Evolutionary conservation across 2,888 invertebrate species (phyloP).

Genomic region (Thera britannica): DNA sequence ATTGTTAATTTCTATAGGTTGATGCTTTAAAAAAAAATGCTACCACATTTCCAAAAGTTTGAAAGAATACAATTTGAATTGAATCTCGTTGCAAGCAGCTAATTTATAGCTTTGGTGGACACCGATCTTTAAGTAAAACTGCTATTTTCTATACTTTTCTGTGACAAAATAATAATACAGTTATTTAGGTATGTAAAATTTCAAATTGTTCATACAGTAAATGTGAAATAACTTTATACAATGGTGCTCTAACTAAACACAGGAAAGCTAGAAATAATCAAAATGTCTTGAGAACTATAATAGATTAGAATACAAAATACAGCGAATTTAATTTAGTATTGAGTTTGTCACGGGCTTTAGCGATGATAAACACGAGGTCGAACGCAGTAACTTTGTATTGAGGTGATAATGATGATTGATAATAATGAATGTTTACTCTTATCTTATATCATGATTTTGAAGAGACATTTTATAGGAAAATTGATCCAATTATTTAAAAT

Average conservation of each 20-base stretch:
- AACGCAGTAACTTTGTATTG: constrained; percentile 30
- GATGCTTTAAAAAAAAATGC: too few species aligned
- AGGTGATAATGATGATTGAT: constrained; percentile 2
- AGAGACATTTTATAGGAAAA: too few species aligned
- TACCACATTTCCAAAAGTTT: too few species aligned
- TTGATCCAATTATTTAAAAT: too few species aligned
- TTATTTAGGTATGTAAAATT: background rate
- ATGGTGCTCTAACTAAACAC: constrained; percentile 2
- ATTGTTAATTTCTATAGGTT: too few species aligned
- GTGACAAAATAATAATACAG: background rate
- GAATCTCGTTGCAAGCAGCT: background rate
- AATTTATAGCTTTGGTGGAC: constrained; percentile 1
- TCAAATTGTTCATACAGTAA: background rate
- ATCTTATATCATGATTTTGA: background rate
- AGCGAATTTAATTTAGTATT: constrained; percentile 16
- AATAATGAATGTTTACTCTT: background rate
- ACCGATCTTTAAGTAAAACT: background rate
- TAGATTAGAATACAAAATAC: constrained; percentile 3
- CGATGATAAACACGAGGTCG: background rate
- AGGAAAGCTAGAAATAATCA: constrained; percentile 10
- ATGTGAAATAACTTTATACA: constrained; percentile 1
- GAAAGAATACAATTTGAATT: too few species aligned
- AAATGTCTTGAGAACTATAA: constrained; percentile 3
- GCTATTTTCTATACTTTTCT: constrained; percentile 1
- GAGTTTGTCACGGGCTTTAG: constrained; percentile 7